A percentile compares a stretch with the other conserved stretches of the same genome.
phyloP scores from a whole-genome alignment of 2,113 vertebrate species.

The Epinephelus moara region DNA sequence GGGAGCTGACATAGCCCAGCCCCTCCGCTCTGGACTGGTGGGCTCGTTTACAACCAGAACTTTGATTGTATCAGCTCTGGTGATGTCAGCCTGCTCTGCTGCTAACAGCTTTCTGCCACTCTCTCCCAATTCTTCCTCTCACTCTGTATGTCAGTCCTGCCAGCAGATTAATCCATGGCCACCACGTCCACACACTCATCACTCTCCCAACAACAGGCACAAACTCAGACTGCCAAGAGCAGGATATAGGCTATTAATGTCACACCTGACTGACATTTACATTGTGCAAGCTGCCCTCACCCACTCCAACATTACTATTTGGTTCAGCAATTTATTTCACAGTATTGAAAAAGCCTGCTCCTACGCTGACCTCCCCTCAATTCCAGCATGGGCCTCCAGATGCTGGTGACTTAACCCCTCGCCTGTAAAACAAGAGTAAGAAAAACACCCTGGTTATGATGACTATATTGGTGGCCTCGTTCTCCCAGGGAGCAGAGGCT shows the following conservation, averaged over 20 bases:
- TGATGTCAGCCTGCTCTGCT: slow-evolving; percentile 69
- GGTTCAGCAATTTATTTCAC: slow-evolving; percentile 60
- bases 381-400: slow-evolving; percentile 66
- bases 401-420: slow-evolving; percentile 80
- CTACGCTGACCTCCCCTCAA: slow-evolving; percentile 69
- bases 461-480: slow-evolving; percentile 80
- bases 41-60: slow-evolving; percentile 54
- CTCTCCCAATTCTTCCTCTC: slow-evolving; percentile 41
- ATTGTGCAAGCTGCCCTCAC: slow-evolving; percentile 55
- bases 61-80: slow-evolving; percentile 67
- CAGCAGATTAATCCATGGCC: slow-evolving; percentile 57
- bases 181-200: slow-evolving; percentile 48
- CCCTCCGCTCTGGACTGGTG: slow-evolving; percentile 51
- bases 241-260: slow-evolving; percentile 67
- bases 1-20: slow-evolving; percentile 57
- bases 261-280: slow-evolving; percentile 73
- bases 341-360: slow-evolving; percentile 62
- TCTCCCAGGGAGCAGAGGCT: slow-evolving; percentile 63
- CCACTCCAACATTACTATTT: slow-evolving; percentile 48
- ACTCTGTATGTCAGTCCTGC: slow-evolving; percentile 34
- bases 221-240: slow-evolving; percentile 49
- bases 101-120: slow-evolving; percentile 66
- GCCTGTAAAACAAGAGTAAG: slow-evolving; percentile 79
- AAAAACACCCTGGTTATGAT: slow-evolving; percentile 78
- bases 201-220: slow-evolving; percentile 42